phyloP scores from a whole-genome alignment of 2,797 vertebrate genomes.

The Chrysocyon brachyurus region DNA sequence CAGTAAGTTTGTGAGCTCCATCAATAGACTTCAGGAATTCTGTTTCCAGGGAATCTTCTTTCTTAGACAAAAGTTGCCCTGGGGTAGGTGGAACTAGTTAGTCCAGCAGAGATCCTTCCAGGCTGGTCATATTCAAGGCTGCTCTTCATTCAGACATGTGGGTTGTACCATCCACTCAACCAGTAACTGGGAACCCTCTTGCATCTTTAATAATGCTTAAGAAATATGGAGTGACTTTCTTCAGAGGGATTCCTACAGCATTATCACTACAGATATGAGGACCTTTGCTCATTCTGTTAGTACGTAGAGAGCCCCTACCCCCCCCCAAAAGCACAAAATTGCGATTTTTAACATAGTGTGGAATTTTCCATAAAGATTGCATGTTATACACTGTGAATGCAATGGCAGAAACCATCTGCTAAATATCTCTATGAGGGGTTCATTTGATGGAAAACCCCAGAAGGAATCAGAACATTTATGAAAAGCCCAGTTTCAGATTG shows the following conservation, averaged over 20 bases:
- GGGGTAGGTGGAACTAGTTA: background rate
- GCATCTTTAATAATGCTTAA: background rate
- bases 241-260: background rate
- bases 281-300: background rate
- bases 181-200: background rate
- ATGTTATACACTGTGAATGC: background rate
- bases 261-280: background rate
- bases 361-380: background rate
- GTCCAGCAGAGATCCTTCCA: background rate
- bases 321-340: background rate
- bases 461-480: conserved; percentile 18
- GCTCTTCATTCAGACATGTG: background rate
- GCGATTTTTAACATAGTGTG: background rate
- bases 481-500: conserved; percentile 3
- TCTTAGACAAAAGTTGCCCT: background rate
- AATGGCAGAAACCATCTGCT: background rate
- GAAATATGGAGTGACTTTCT: background rate
- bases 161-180: background rate
- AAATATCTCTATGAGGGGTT: background rate
- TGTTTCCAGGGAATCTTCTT: background rate
- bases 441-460: background rate
- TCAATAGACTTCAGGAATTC: background rate
- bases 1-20: background rate
- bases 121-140: background rate
- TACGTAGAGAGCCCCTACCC: background rate